These are phyloP conservation scores for Drosophila trapezifrons DNA, from an alignment of 1,140 invertebrate genomes.

Conservation along the genomic window DNA sequence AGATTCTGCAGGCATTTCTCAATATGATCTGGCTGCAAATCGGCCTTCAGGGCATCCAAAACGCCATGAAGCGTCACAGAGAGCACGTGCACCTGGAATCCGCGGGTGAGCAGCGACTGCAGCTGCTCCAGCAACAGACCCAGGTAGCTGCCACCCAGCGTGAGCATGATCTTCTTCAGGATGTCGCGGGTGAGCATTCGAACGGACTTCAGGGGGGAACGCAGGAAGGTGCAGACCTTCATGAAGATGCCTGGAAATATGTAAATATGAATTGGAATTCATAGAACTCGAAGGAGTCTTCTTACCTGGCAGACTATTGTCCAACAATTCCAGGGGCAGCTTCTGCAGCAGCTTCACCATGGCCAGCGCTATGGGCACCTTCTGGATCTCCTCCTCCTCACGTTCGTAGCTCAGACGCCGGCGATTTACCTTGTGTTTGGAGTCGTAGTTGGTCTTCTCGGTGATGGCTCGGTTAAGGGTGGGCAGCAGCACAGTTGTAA, in stretches of 20 bases:
- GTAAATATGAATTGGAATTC: not conserved
- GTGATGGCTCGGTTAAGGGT: slow-evolving; percentile 87
- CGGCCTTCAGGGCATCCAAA: slow-evolving; percentile 88
- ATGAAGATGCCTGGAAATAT: slow-evolving; percentile 88
- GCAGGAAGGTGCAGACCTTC: slow-evolving; percentile 94
- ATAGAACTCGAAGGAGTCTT: not conserved
- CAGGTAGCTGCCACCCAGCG: slow-evolving; percentile 93
- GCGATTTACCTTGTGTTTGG: slow-evolving; percentile 92
- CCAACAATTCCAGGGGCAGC: slow-evolving; percentile 90
- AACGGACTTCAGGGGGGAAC: slow-evolving; percentile 95
- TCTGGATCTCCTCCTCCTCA: slow-evolving; percentile 95
- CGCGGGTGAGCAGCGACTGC: slow-evolving; percentile 91
- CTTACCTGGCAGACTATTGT: slow-evolving; percentile 90
- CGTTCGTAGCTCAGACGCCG: slow-evolving; percentile 87
- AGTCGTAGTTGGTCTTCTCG: slow-evolving; percentile 90
- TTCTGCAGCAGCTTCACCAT: slow-evolving; percentile 96
- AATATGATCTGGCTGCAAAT: slow-evolving; percentile 87
- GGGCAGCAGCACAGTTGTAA: slow-evolving; percentile 86
- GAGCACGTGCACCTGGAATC: slow-evolving; percentile 97
- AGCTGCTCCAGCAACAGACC: slow-evolving; percentile 92
- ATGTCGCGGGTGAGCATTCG: slow-evolving; percentile 93
- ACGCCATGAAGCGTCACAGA: slow-evolving; percentile 94
- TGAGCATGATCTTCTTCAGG: slow-evolving; percentile 93
- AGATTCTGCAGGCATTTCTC: slow-evolving; percentile 91
- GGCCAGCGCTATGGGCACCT: slow-evolving; percentile 96